These are phyloP conservation scores for Salarias fasciatus DNA, from an alignment of 2,797 vertebrate species.

Conservation along the genomic window DNA sequence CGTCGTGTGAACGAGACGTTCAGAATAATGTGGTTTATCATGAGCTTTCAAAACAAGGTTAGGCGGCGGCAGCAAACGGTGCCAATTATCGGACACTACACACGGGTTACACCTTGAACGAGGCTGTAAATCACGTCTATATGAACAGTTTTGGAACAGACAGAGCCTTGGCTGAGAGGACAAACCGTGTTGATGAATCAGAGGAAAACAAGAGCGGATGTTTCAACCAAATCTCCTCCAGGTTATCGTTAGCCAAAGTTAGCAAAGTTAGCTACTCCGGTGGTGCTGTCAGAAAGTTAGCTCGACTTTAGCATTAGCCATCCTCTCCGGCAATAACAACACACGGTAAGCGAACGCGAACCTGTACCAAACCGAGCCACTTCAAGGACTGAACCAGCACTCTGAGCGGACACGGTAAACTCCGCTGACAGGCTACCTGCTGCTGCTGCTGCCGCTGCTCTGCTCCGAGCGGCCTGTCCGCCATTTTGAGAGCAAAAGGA, in stretches of 20 bases:
- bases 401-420: constrained; percentile 12
- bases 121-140: no score
- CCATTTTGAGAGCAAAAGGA: constrained; percentile 95
- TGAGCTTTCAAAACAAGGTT: no score
- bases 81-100: constrained; percentile 16
- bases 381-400: no score
- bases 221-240: not conserved
- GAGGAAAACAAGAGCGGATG: constrained; percentile 1
- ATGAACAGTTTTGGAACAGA: no score
- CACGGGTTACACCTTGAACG: no score
- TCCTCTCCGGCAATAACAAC: not conserved
- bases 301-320: constrained; percentile 4
- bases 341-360: not conserved
- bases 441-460: constrained; percentile 77
- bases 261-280: constrained; percentile 62
- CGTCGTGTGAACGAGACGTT: no score
- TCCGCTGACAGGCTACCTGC: constrained; percentile 76
- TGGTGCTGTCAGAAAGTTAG: constrained; percentile 65
- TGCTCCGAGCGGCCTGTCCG: constrained; percentile 91
- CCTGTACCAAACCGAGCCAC: not conserved
- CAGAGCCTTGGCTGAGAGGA: no score
- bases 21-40: no score
- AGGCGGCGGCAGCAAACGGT: not conserved
- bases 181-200: not conserved
- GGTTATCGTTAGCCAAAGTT: constrained; percentile 29